Evolutionary conservation across 2,888 invertebrate genomes (phyloP), one percentile per base, ranked within the genome.

Genomic region (Endomychus coccineus): DNA sequence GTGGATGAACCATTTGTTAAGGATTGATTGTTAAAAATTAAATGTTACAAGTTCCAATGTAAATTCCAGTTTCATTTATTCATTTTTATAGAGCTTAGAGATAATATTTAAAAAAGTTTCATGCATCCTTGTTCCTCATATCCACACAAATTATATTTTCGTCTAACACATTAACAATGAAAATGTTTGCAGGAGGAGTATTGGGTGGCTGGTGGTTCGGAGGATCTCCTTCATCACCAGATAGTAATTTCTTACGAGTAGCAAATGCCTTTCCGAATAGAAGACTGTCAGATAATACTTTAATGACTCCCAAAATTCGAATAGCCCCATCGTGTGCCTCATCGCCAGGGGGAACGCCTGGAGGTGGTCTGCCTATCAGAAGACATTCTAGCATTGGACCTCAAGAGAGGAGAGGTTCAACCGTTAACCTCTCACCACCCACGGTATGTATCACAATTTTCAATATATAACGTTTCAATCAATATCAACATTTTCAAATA

Each of bases 311-410:
- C 21, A 88, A 88, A 68, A 89, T 88, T 48, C 79, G 85, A 34
- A 82, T 91, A 42, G 88, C 88, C 0, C 88, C 88, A 6, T 90
- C 89, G 10, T 88, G 88, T 63, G 85, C 88, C 7, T 87, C 88
- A 2, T 88, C 88, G 1, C 83, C 83, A 1, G 82, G 82, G 3
- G 66, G 66, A 9, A 77, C 76, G 2, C 82, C 86, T 4, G 80
- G 79, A 38, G 74, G 81, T 16, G 86, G 86, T 1, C 67, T 91
- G 41, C 90, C 90, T 10, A 82, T 84, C 19, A 78, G 91, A 34
- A 79, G 91, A 14, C 92, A 92, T 65, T 91, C 90, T 37, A 89
- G 88, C 66, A 90, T 89, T 52, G 90, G 89, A 13, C 87, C 90
- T 1, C 89, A 90, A 59, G 89, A 91, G 61, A 77, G 89, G 44